Evolutionary conservation across 2,888 invertebrate genomes (phyloP).

Genomic region (Rhopalosiphum nymphaeae): DNA sequence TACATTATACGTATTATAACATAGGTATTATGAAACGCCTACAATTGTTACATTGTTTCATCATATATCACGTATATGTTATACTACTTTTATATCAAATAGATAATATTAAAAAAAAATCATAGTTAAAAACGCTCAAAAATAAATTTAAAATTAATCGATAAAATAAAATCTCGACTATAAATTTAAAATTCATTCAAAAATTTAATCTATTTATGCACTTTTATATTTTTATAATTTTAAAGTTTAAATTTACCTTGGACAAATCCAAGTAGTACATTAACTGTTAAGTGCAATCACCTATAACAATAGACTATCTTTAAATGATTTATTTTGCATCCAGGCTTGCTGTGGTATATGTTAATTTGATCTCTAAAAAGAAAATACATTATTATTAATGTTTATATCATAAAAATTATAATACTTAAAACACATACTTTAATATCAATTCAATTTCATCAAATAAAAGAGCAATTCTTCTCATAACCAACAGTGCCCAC

Average conservation of each 20-base stretch:
- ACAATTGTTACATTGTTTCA: too few species aligned
- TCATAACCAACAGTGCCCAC: constrained; percentile 91
- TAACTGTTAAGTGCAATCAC: constrained; percentile 89
- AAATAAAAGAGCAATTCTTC: constrained; percentile 76
- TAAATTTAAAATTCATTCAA: not conserved
- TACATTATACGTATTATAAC: too few species aligned
- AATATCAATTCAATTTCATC: too few species aligned
- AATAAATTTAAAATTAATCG: too few species aligned
- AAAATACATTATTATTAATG: constrained; percentile 12
- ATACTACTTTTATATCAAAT: too few species aligned
- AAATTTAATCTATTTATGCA: not conserved
- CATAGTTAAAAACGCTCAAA: too few species aligned
- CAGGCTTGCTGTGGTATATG: constrained; percentile 97
- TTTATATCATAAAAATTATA: too few species aligned
- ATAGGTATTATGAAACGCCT: too few species aligned
- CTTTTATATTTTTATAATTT: not conserved
- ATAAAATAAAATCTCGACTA: too few species aligned
- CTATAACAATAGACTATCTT: constrained; percentile 92
- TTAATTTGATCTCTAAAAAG: constrained; percentile 75
- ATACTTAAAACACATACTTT: too few species aligned
- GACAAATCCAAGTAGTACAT: constrained; percentile 87
- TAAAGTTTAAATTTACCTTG: constrained; percentile 79
- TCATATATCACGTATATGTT: too few species aligned
- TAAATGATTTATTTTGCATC: constrained; percentile 96
- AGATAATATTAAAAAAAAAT: too few species aligned